Evolutionary conservation across 1,140 invertebrate genomes (phyloP), one percentile per base, ranked within the genome.

Genomic region (Drosophila oshimai): DNA sequence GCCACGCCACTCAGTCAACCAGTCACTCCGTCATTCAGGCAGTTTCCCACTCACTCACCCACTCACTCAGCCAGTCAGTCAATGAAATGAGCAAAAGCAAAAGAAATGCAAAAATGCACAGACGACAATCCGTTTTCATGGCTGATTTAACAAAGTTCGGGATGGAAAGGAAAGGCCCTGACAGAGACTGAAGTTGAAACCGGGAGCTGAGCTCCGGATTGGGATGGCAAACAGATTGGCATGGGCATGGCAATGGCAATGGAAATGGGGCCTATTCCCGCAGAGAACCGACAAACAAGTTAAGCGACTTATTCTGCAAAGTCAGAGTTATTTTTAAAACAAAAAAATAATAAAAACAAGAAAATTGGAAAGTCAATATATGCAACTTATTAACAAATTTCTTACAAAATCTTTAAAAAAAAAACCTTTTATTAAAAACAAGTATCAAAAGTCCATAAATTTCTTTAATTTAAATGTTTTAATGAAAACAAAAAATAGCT

Each of bases 111-210:
- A 86, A 84, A 72, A 44, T 34, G 70, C 69, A 72, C 71, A 72
- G 67, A 84, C 80, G 75, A 84, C 80, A 84, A 86, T 84, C 79
- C 79, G 80, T 84, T 84, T 84, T 84, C 79, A 84, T 84, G 79
- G 80, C 80, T 84, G 79, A 84, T 84, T 84, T 86, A 84, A 84
- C 80, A 79, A 79, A 80, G 72, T 15, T 86, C 57, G 51, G 76
- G 57, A 65, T 74, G 79, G 58, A 72, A 71, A 64, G 79, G 58
- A 72, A 71, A 64, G 58, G 36, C 37, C 57, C 55, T 57, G 45
- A 46, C 42, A 70, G 55, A 68, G 62, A 37, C 37, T 64, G 31
- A 31, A 65, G 61, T 28, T 64, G 34, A 17, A 18, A 26, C n/a
- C 18, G 12, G 53, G 29, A 74, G 28, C 24, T 10, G 37, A 55